These are phyloP conservation scores for Charanyca ferruginea DNA, from an alignment of 2,888 invertebrate genomes.

Conservation along the genomic window DNA sequence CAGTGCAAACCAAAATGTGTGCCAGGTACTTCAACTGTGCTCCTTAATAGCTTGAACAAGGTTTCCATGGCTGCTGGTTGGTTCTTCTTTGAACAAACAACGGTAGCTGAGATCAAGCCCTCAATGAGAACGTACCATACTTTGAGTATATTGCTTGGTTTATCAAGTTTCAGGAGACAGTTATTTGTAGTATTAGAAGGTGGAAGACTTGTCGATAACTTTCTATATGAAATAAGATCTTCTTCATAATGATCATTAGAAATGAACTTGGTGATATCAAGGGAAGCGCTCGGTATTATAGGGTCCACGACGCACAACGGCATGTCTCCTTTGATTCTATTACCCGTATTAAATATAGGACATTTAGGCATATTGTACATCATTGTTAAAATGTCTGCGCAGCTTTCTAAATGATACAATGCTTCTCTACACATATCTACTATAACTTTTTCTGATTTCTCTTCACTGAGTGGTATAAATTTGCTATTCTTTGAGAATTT, in stretches of 20 bases:
- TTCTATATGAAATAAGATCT: slow-evolving; percentile 92
- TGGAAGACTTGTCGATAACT: slow-evolving; percentile 90
- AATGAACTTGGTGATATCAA: slow-evolving; percentile 93
- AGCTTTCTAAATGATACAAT: slow-evolving; percentile 96
- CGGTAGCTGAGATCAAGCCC: slow-evolving; percentile 95
- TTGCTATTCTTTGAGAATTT: slow-evolving; percentile 88
- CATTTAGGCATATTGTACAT: slow-evolving; percentile 99
- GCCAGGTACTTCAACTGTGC: slow-evolving; percentile 95
- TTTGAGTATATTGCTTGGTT: slow-evolving; percentile 95
- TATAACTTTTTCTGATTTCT: slow-evolving; percentile 87
- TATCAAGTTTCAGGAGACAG: slow-evolving; percentile 93
- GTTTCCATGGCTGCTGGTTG: slow-evolving; percentile 97
- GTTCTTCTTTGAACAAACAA: slow-evolving; percentile 96
- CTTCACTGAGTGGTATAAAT: slow-evolving; percentile 86
- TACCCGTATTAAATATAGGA: slow-evolving; percentile 97
- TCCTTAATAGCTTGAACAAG: slow-evolving; percentile 95
- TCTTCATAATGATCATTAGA: slow-evolving; percentile 93
- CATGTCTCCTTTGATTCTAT: slow-evolving; percentile 95
- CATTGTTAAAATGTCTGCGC: slow-evolving; percentile 96
- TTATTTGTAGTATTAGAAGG: slow-evolving; percentile 88
- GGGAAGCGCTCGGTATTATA: slow-evolving; percentile 94
- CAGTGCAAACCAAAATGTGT: slow-evolving; percentile 97
- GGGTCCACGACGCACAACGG: slow-evolving; percentile 96
- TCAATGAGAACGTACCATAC: slow-evolving; percentile 97
- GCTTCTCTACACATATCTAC: slow-evolving; percentile 94